Percentiles rank a stretch among this genome's conserved stretches.
These are phyloP conservation scores for Eupithecia subfuscata DNA, from an alignment of 2,888 invertebrate species.

Conservation along the genomic window DNA sequence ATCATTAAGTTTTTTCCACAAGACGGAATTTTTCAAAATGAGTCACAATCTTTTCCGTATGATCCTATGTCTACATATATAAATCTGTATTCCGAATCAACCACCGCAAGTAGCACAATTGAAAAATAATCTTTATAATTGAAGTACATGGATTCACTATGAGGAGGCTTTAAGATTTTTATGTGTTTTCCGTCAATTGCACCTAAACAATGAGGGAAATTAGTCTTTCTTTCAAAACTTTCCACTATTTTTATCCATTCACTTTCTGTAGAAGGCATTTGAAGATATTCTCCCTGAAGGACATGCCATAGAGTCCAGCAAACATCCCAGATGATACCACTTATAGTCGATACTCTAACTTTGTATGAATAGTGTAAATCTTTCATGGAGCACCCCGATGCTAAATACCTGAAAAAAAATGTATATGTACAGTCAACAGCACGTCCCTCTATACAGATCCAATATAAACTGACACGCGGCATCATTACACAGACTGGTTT, in stretches of 20 bases:
- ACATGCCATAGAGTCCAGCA: constrained; percentile 44
- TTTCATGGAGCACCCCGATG: constrained; percentile 44
- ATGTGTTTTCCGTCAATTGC: too few species aligned
- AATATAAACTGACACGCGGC: constrained; percentile 8
- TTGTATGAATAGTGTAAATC: constrained; percentile 46
- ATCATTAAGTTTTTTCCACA: constrained; percentile 40
- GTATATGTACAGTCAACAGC: background rate
- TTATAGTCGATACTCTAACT: constrained; percentile 49
- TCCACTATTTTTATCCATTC: constrained; percentile 41
- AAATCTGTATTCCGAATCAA: constrained; percentile 32
- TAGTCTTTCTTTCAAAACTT: constrained; percentile 41
- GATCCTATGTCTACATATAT: constrained; percentile 41
- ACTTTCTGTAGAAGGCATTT: constrained; percentile 35
- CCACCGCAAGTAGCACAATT: constrained; percentile 42
- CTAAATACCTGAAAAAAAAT: constrained; percentile 42
- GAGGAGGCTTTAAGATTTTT: constrained; percentile 33
- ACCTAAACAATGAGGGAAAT: constrained; percentile 9
- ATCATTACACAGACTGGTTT: too few species aligned
- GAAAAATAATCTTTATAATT: constrained; percentile 46
- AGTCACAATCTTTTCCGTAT: constrained; percentile 39
- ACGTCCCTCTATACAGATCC: constrained; percentile 6
- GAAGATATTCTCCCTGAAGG: constrained; percentile 38
- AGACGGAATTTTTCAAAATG: constrained; percentile 32
- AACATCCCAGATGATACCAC: constrained; percentile 44
- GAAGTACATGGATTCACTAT: constrained; percentile 41